Base-by-base conservation (phyloP, 2,113 vertebrate species). In the Tylochromis polylepis region DNA sequence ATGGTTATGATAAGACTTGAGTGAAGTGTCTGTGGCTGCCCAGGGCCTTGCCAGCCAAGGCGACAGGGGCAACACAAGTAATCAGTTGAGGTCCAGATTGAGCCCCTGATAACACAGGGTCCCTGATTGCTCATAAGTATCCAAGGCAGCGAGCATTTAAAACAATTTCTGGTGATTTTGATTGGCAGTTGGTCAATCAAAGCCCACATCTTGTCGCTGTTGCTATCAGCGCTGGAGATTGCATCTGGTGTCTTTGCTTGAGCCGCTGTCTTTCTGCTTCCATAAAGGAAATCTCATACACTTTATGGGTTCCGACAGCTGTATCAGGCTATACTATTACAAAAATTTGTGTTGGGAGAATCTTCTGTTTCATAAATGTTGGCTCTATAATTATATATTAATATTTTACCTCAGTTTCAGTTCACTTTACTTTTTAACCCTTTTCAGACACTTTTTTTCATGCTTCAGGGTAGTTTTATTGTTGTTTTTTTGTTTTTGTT, bases 71-170 rank as follows among this genome's bases (percentile, higher is more conserved):
- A 94, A 94, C 91, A 91, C 4, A 55, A 75, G 92, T 93, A 95
- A 96, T 96, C 95, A 95, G 46, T 83, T 14, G 1, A 57, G 84
- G 90, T 91, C 62, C 89, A 92, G 95, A 96, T 96, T 82, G 89
- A 92, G 88, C 59, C 81, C 57, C 81, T 80, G 95, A 95, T 96
- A 96, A 55, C 75, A 83, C 82, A 79, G 85, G 77, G 79, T 72
- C 87, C 72, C 89, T 95, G 95, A 96, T 96, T 96, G 92, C 94
- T 94, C 89, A 53, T 90, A 90, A 90, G 91, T 87, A 90, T 81
- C 91, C 81, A 81, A 38, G 92, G 90, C 85, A 31, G 70, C 79
- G 4, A 27, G 58, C 89, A 6, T 91, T 92, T 84, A 93, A 89
- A 84, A 92, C 65, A 60, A 82, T 78, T 86, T 62, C 58, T 34